Conservation (phyloP, 1,140 invertebrate species). For the Littorina saxatilis region DNA sequence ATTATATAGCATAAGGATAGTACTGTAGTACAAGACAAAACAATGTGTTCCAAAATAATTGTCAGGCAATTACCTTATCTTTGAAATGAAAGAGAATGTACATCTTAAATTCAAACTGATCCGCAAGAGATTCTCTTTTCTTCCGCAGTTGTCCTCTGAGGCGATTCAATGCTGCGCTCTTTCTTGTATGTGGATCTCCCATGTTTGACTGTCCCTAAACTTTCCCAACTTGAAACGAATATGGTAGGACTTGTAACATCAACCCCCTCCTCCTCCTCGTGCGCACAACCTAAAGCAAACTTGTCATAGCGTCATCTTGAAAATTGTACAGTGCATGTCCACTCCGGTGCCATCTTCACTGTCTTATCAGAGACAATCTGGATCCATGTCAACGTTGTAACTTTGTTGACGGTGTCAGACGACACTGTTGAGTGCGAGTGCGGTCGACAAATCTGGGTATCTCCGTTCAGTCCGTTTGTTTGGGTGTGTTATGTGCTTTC, state of each 20-base stretch:
- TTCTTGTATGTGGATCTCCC: slow-evolving; percentile 69
- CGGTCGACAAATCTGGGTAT: slow-evolving; percentile 29
- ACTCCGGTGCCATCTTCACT: slow-evolving; percentile 20
- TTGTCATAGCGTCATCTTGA: slow-evolving; percentile 17
- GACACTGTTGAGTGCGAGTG: neutral
- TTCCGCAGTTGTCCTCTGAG: slow-evolving; percentile 69
- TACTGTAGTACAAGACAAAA: too few relatives aligned
- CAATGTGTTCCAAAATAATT: too few relatives aligned
- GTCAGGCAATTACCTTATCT: slow-evolving; percentile 74
- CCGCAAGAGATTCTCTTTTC: slow-evolving; percentile 73
- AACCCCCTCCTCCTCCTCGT: slow-evolving; percentile 22
- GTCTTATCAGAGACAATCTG: slow-evolving; percentile 6
- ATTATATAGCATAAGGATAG: too few relatives aligned
- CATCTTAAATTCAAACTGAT: slow-evolving; percentile 76
- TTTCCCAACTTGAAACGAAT: neutral
- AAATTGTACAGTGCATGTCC: slow-evolving; percentile 11
- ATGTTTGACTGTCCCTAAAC: slow-evolving; percentile 44
- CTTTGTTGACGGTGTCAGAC: slow-evolving; percentile 1
- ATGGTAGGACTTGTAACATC: slow-evolving; percentile 18
- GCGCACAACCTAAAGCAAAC: neutral
- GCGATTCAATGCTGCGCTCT: slow-evolving; percentile 63
- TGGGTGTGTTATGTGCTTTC: slow-evolving; percentile 29
- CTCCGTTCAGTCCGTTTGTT: slow-evolving; percentile 18
- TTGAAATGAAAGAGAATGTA: slow-evolving; percentile 74
- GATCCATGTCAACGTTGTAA: slow-evolving; percentile 18